Percentiles rank a stretch among this genome's conserved stretches.
Conservation (phyloP, 2,888 invertebrate genomes). For the Gortyna flavago region DNA sequence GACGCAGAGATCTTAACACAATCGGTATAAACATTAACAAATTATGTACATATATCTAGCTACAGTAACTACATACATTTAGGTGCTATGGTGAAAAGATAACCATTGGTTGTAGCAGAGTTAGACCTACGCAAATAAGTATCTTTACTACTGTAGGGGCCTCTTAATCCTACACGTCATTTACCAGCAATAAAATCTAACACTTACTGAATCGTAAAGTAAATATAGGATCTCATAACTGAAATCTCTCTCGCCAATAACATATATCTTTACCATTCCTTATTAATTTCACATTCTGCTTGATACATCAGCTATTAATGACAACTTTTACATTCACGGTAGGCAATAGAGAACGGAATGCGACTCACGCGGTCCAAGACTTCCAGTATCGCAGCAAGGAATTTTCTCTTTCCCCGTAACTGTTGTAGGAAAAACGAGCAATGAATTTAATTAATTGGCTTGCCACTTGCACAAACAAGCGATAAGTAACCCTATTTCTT, state of each 20-base stretch:
- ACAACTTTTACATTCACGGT: slow-evolving; percentile 77
- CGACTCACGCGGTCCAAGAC: slow-evolving; percentile 66
- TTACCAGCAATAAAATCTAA: slow-evolving; percentile 18
- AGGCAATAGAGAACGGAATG: slow-evolving; percentile 74
- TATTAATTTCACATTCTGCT: slow-evolving; percentile 45
- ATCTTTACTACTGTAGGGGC: neutral
- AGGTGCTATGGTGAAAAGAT: neutral
- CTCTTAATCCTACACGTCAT: neutral
- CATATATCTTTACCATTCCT: slow-evolving; percentile 38
- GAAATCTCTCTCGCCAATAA: slow-evolving; percentile 10
- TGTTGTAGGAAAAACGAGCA: slow-evolving; percentile 80
- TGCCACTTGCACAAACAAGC: slow-evolving; percentile 51
- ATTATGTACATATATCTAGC: neutral
- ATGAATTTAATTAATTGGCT: slow-evolving; percentile 83
- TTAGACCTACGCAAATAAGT: neutral
- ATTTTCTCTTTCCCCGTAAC: slow-evolving; percentile 80
- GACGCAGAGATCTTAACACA: too few species aligned
- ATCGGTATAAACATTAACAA: too few species aligned
- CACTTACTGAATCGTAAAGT: slow-evolving; percentile 9
- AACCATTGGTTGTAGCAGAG: neutral
- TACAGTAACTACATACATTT: neutral
- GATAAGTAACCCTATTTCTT: slow-evolving; percentile 19
- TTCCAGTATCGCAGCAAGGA: slow-evolving; percentile 41
- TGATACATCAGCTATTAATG: slow-evolving; percentile 65
- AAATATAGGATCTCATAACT: slow-evolving; percentile 17